Conservation (phyloP, 2,888 invertebrate genomes). For the Thumatha senex region DNA sequence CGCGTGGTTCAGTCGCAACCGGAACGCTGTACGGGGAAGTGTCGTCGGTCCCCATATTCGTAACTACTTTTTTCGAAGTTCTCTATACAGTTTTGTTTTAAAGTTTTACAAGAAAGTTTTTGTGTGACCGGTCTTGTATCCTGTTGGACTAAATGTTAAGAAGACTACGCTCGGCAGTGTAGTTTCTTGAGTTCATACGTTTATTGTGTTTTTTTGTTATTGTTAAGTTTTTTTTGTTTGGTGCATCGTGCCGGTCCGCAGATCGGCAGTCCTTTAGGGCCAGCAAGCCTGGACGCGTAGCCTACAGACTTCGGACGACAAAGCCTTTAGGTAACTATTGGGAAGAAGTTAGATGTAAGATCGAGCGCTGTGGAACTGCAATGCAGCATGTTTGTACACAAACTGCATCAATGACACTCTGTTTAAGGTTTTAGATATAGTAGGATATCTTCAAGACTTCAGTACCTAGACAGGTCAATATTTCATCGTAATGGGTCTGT, state of each 20-base stretch:
- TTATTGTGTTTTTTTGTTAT: conserved; percentile 81
- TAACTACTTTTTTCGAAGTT: conserved; percentile 82
- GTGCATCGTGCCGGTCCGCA: conserved; percentile 80
- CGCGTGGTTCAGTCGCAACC: conserved; percentile 81
- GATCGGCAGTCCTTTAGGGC: conserved; percentile 74
- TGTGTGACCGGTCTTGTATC: conserved; percentile 70
- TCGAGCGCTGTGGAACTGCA: conserved; percentile 42
- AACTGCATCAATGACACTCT: conserved; percentile 38
- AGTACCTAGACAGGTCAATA: no score
- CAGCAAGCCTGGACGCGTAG: conserved; percentile 73
- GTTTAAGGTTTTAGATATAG: conserved; percentile 11
- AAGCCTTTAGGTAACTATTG: conserved; percentile 81
- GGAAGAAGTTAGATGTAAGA: conserved; percentile 39
- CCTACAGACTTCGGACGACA: conserved; percentile 69
- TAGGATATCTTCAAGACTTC: no score
- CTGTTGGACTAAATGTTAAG: conserved; percentile 63
- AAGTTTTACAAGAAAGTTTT: conserved; percentile 76
- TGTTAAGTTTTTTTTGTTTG: conserved; percentile 82
- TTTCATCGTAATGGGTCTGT: conserved; percentile 29
- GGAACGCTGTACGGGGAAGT: conserved; percentile 77
- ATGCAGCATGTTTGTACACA: conserved; percentile 57
- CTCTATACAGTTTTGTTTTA: conserved; percentile 76
- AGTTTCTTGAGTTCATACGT: conserved; percentile 75
- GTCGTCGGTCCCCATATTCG: conserved; percentile 69
- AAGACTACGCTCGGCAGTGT: conserved; percentile 67